A percentile compares a stretch with the other conserved stretches of the same genome.
These are phyloP conservation scores for Leucophenga maculata DNA, from an alignment of 2,888 invertebrate genomes.

Conservation along the genomic window DNA sequence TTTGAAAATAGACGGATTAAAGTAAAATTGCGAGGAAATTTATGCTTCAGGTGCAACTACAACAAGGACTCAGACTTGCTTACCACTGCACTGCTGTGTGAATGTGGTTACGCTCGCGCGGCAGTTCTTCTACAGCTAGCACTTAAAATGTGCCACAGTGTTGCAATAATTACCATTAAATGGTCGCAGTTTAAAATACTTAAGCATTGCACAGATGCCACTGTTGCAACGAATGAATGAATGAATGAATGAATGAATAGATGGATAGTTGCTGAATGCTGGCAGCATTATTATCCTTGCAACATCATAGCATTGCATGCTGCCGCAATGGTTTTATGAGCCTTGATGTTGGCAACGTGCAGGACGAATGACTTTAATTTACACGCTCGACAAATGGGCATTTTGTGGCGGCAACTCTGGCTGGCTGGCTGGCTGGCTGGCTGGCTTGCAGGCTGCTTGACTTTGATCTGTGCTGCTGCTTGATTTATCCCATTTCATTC, in stretches of 20 bases:
- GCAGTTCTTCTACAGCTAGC: constrained; percentile 28
- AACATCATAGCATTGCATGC: background rate
- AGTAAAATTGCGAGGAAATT: constrained; percentile 60
- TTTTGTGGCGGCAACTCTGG: constrained; percentile 9
- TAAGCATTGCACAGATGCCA: constrained; percentile 37
- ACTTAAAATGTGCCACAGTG: constrained; percentile 65
- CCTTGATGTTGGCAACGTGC: background rate
- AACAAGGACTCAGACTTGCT: background rate
- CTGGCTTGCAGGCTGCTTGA: background rate
- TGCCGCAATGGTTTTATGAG: constrained; percentile 18
- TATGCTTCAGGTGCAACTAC: constrained; percentile 46
- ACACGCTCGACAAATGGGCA: constrained; percentile 21
- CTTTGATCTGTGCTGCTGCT: background rate
- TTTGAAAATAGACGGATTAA: constrained; percentile 64
- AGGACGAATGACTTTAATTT: constrained; percentile 23
- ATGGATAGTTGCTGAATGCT: too few species aligned
- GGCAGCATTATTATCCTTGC: background rate
- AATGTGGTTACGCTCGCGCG: constrained; percentile 22
- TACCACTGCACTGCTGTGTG: constrained; percentile 11
- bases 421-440: background rate
- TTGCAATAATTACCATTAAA: constrained; percentile 64
- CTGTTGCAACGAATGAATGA: background rate
- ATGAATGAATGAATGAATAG: too few species aligned
- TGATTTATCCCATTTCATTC: constrained; percentile 34
- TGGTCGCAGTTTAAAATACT: constrained; percentile 63